phyloP scores from a whole-genome alignment of 2,888 invertebrate genomes.

The Drosophila meridiana region DNA sequence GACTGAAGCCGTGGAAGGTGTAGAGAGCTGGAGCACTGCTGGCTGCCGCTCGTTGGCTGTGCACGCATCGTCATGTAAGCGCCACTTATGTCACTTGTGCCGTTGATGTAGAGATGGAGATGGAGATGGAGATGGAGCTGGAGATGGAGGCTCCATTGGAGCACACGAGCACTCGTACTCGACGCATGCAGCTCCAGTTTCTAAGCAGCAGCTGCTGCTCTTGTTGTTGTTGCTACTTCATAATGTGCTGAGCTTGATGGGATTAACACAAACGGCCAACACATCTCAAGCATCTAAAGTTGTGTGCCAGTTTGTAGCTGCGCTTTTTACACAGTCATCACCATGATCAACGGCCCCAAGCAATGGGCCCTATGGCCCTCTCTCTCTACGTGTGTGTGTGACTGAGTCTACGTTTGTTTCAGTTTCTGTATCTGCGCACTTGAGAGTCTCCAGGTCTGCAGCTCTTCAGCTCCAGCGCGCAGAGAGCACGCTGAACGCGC shows the following conservation, averaged over 20 bases:
- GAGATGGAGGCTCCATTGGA: conserved; percentile 27
- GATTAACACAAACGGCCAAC: conserved; percentile 81
- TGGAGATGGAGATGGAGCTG: conserved; percentile 21
- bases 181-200: conserved; percentile 74
- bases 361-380: conserved; percentile 21
- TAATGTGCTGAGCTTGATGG: conserved; percentile 77
- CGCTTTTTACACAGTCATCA: conserved; percentile 77
- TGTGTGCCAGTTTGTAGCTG: conserved; percentile 74
- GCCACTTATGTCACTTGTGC: conserved; percentile 81
- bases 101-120: conserved; percentile 74
- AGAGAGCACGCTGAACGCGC: conserved; percentile 38
- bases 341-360: conserved; percentile 61
- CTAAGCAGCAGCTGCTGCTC: conserved; percentile 50
- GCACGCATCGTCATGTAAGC: conserved; percentile 82
- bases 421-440: conserved; percentile 56
- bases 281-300: conserved; percentile 79
- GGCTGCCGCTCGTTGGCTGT: conserved; percentile 73
- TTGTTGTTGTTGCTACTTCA: conserved; percentile 73
- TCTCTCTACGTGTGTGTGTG: conserved; percentile 17
- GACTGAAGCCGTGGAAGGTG: conserved; percentile 38
- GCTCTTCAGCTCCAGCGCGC: conserved; percentile 53
- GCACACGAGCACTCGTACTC: conserved; percentile 39
- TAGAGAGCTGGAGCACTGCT: conserved; percentile 34
- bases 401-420: conserved; percentile 43
- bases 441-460: conserved; percentile 57